These are phyloP conservation scores for Ptychoptera contaminata DNA, from an alignment of 2,888 invertebrate species.

Conservation along the genomic window DNA sequence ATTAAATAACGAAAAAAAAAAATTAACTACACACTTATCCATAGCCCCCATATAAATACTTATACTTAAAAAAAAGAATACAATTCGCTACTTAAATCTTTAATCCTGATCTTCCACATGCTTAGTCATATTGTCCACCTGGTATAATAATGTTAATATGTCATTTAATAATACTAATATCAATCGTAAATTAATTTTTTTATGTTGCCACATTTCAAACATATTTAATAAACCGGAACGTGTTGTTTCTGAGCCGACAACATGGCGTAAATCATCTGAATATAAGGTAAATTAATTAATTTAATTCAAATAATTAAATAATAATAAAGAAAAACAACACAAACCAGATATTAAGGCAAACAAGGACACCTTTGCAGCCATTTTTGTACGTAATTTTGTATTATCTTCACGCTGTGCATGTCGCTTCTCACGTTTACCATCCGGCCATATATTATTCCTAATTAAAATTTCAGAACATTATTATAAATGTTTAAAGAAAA, in stretches of 20 bases:
- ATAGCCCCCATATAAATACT: no score
- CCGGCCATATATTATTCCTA: conserved; percentile 45
- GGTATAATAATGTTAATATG: conserved; percentile 36
- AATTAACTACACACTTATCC: no score
- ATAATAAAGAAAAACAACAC: not conserved
- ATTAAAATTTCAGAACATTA: not conserved
- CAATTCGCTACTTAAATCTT: no score
- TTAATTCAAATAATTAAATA: not conserved
- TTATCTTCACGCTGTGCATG: conserved; percentile 12
- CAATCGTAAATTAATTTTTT: conserved; percentile 38
- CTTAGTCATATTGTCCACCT: conserved; percentile 16
- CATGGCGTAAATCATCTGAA: conserved; percentile 41
- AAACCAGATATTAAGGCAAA: conserved; percentile 44
- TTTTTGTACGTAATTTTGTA: conserved; percentile 45
- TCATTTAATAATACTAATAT: conserved; percentile 42
- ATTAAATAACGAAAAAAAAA: no score
- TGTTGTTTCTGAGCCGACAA: conserved; percentile 42
- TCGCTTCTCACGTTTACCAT: conserved; percentile 25
- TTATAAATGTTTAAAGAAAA: not conserved
- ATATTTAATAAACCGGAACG: conserved; percentile 38
- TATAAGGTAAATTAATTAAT: no score
- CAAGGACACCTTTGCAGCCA: conserved; percentile 61
- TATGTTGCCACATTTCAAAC: conserved; percentile 43
- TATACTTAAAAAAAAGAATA: no score
- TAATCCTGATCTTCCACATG: conserved; percentile 8